Conservation (phyloP, 2,113 vertebrate genomes). For the Salvator merianae region DNA sequence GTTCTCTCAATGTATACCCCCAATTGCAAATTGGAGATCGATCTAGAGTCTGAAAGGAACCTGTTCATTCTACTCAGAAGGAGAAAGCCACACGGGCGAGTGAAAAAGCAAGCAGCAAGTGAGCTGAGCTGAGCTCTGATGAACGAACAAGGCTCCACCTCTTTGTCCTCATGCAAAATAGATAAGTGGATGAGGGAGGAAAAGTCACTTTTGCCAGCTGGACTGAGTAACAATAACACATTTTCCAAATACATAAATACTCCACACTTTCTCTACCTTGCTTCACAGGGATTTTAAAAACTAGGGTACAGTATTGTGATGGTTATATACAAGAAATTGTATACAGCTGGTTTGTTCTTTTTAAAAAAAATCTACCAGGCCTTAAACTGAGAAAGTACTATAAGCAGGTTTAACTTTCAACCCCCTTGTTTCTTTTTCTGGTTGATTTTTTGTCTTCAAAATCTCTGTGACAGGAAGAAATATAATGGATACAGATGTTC, state of each 20-base stretch:
- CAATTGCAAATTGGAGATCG: constrained; percentile 40
- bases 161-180: constrained; percentile 67
- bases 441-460: neutral
- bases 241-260: neutral
- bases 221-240: neutral
- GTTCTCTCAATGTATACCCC: constrained; percentile 51
- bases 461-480: neutral
- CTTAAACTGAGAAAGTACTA: accelerated
- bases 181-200: constrained; percentile 36
- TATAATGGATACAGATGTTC: neutral
- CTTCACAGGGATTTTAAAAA: neutral
- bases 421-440: neutral
- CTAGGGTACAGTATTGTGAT: neutral
- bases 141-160: constrained; percentile 75
- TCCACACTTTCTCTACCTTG: neutral
- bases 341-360: neutral
- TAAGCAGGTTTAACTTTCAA: neutral
- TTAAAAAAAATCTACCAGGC: neutral
- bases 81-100: constrained; percentile 18
- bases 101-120: constrained; percentile 25
- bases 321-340: neutral
- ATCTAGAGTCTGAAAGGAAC: constrained; percentile 30
- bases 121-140: constrained; percentile 35
- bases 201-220: neutral
- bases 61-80: constrained; percentile 45